phyloP scores from a whole-genome alignment of 2,797 vertebrate genomes.

The Buphagus erythrorhynchus region DNA sequence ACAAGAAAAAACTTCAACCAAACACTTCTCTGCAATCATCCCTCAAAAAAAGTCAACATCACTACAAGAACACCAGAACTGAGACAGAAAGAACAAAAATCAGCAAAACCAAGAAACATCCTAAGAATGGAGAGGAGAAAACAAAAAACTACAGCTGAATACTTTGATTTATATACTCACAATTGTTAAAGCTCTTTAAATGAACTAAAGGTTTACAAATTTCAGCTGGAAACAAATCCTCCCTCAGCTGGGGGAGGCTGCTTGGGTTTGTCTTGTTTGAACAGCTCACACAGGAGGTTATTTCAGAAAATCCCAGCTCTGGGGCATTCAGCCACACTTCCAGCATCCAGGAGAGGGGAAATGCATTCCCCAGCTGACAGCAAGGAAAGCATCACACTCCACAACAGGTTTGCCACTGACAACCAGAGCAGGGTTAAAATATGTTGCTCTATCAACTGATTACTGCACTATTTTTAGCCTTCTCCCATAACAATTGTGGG shows the following conservation, averaged over 20 bases:
- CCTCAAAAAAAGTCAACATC: not conserved
- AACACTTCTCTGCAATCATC: not conserved
- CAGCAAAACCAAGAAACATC: not conserved
- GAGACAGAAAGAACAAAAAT: not conserved
- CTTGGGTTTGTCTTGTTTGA: not conserved
- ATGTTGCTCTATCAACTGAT: not conserved
- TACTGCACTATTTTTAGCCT: constrained; percentile 43
- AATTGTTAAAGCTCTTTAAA: not conserved
- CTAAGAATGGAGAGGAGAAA: not conserved
- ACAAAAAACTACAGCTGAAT: not conserved
- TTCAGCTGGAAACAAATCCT: constrained; percentile 16
- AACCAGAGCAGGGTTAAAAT: not conserved
- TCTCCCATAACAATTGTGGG: constrained; percentile 16
- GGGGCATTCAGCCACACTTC: not conserved
- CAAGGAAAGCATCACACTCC: not conserved
- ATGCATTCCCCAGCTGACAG: not conserved
- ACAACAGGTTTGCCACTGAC: not conserved
- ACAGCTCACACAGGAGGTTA: not conserved
- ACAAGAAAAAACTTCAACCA: not conserved
- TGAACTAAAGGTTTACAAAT: not conserved
- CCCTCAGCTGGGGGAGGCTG: not conserved
- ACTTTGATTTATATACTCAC: not conserved
- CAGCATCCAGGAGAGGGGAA: not conserved
- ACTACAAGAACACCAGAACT: not conserved
- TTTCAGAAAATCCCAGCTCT: not conserved